Base-by-base conservation (phyloP, 2,888 invertebrate species). In the Lepidocyrtoides sp. region DNA sequence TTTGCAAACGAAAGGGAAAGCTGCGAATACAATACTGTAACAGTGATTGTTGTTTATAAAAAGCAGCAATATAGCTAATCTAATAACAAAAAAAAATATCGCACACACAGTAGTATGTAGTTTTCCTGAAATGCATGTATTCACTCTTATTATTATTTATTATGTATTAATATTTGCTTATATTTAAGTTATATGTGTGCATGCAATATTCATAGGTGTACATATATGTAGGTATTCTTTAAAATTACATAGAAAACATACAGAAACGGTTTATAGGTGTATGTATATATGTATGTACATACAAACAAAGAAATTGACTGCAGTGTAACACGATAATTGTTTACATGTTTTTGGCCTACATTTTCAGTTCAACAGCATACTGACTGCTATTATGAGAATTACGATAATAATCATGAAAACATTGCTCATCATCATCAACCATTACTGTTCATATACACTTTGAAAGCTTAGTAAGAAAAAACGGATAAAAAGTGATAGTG, bases 401-500 rank as follows among this genome's bases (percentile, higher is more conserved):
- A 29, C 26, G 77, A 77, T 77, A 77, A 77, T 29, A 77, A 48
- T 77, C 77, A 26, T 51, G 77, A 77, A 51, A 77, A 51, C 77
- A 77, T 51, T 51, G 29, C 69, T 69, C 69, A 41, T 69, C 69
- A 69, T 77, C 69, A 17, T 7, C 69, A 66, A n/a, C 36, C 8
- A 32, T 12, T 32, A 32, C 66, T 8, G 66, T 66, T 66, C 17
- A 66, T 14, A 32, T 17, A n/a, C 66, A 66, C 36, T n/a, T n/a
- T n/a, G n/a, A n/a, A n/a, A 14, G 36, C 17, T 10, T 2, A 69
- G 36, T 32, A 29, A 66, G 36, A 69, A 32, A 72, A 75, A 75
- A 85, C 54, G 75, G 75, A 54, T 85, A 75, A 85, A 79, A 85
- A 85, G 85, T 85, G 85, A 85, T 85, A 85, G 85, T 85, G 75